These are phyloP conservation scores for Tylochromis polylepis DNA, from an alignment of 2,113 vertebrate genomes.

Conservation along the genomic window DNA sequence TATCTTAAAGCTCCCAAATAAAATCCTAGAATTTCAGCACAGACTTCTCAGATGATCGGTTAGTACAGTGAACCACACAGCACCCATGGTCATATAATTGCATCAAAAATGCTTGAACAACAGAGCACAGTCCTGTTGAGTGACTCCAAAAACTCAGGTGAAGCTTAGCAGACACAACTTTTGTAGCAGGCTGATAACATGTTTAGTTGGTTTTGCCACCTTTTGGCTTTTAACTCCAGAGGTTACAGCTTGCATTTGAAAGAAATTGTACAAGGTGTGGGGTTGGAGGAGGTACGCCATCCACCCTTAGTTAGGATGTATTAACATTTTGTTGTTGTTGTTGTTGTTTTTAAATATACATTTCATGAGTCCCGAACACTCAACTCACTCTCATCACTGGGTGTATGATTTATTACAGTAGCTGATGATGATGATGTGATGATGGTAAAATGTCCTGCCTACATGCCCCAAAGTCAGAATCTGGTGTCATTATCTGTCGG, in stretches of 20 bases:
- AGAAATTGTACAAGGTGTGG: neutral
- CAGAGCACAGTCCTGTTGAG: neutral
- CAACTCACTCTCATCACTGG: neutral
- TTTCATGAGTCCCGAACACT: neutral
- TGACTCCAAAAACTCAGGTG: neutral
- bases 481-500: neutral
- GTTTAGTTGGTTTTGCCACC: neutral
- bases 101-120: neutral
- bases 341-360: neutral
- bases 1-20: neutral
- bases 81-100: neutral
- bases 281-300: neutral
- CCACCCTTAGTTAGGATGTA: neutral
- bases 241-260: neutral
- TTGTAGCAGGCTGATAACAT: neutral
- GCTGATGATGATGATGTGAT: neutral
- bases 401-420: neutral
- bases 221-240: neutral
- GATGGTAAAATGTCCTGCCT: neutral
- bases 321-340: neutral
- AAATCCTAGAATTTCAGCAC: neutral
- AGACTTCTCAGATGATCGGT: neutral
- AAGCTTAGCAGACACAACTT: neutral
- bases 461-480: neutral
- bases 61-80: neutral